Evolutionary conservation across 2,113 vertebrate genomes (phyloP).

Genomic region (Hystrix brachyura): DNA sequence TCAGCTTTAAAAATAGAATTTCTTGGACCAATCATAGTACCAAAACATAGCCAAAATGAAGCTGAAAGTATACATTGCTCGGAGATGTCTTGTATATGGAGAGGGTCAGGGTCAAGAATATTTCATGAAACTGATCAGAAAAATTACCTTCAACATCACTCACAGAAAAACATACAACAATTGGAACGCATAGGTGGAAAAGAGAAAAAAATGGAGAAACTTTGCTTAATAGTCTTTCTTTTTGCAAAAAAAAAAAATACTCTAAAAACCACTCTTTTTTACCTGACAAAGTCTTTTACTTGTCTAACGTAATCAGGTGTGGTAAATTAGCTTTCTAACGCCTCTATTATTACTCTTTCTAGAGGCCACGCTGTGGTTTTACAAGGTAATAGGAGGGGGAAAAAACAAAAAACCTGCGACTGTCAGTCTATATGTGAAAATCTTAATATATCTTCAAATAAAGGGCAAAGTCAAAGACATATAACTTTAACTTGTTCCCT

Average conservation of each 20-base stretch:
- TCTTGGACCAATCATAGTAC: neutral
- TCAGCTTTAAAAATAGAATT: slow-evolving; percentile 37
- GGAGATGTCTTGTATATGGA: fast-evolving
- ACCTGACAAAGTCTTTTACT: slow-evolving; percentile 23
- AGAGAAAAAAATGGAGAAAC: neutral
- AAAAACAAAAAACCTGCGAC: neutral
- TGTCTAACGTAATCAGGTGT: slow-evolving; percentile 38
- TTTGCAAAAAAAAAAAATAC: neutral
- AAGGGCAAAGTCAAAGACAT: neutral
- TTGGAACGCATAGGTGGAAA: neutral
- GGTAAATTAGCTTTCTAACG: slow-evolving; percentile 46
- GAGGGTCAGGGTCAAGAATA: neutral
- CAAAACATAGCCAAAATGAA: neutral
- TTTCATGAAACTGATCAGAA: neutral
- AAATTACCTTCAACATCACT: neutral
- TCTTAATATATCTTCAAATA: neutral
- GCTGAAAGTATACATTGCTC: neutral
- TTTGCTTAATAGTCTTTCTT: neutral
- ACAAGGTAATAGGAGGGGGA: neutral
- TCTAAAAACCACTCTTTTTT: neutral
- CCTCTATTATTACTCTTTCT: slow-evolving; percentile 7
- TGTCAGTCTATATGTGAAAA: neutral
- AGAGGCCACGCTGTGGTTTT: neutral
- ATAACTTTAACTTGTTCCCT: neutral
- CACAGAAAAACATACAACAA: neutral